Evolutionary conservation across 2,113 vertebrate genomes (phyloP).

Genomic region (Catharus bicknelli): DNA sequence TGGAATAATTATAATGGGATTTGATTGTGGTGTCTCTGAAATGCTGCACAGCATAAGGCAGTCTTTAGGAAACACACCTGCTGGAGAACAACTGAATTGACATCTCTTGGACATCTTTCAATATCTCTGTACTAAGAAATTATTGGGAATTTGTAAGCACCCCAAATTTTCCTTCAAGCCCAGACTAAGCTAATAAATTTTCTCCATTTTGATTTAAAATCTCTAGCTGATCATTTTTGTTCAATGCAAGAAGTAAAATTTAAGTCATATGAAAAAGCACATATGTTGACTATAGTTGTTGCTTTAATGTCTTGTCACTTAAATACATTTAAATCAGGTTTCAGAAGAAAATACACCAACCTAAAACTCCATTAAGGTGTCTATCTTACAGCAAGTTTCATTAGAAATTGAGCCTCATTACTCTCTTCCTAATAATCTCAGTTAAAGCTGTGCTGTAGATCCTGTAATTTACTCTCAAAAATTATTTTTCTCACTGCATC

Average conservation of each 20-base stretch:
- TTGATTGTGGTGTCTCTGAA: background rate
- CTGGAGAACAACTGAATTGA: background rate
- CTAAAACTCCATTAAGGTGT: background rate
- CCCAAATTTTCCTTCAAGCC: background rate
- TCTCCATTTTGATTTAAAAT: background rate
- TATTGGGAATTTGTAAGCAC: background rate
- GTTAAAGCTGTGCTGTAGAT: background rate
- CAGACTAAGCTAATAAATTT: background rate
- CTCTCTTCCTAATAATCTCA: background rate
- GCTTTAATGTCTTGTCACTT: background rate
- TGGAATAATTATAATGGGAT: background rate
- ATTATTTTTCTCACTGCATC: accelerated
- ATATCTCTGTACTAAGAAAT: background rate
- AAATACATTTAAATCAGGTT: background rate
- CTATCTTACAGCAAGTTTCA: background rate
- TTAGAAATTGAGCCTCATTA: background rate
- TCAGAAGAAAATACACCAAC: background rate
- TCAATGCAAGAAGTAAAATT: background rate
- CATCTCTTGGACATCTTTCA: background rate
- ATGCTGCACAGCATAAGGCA: background rate
- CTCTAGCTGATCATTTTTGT: background rate
- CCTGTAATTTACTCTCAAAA: background rate
- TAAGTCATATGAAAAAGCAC: background rate
- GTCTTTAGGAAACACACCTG: background rate
- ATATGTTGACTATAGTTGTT: background rate